These are phyloP conservation scores for Otocyon megalotis DNA, from an alignment of 2,113 vertebrate species.

Conservation along the genomic window DNA sequence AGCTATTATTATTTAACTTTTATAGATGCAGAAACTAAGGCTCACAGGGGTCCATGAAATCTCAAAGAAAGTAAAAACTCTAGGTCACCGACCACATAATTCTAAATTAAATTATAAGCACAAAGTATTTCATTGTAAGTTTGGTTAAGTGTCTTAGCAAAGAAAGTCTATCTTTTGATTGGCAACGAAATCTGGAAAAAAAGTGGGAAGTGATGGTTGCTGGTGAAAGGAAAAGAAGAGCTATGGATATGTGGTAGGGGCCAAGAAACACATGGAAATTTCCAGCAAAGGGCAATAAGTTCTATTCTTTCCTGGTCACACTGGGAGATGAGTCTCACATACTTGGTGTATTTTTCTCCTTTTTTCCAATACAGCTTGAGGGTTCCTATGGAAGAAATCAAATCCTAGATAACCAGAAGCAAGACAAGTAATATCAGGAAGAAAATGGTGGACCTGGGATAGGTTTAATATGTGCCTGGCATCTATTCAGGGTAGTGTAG, in stretches of 20 bases:
- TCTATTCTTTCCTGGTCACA: not conserved
- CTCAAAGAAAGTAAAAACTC: not conserved
- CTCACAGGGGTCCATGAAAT: not conserved
- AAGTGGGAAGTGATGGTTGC: not conserved
- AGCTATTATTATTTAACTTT: conserved; percentile 29
- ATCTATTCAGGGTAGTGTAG: no score
- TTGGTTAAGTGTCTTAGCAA: not conserved
- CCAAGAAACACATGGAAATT: not conserved
- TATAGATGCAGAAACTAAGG: not conserved
- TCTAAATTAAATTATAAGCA: not conserved
- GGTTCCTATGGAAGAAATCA: not conserved
- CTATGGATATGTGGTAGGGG: not conserved
- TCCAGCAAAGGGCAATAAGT: not conserved
- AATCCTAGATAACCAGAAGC: not conserved
- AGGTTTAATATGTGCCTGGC: not conserved
- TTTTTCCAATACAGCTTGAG: not conserved
- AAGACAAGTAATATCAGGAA: not conserved
- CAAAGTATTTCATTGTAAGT: not conserved
- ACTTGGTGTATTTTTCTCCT: not conserved
- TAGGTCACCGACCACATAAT: not conserved
- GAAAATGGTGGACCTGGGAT: not conserved
- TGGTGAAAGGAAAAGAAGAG: not conserved
- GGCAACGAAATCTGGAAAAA: not conserved
- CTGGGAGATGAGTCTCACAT: not conserved
- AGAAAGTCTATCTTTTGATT: not conserved